Percentiles rank a stretch among this genome's conserved stretches.
Conservation (phyloP, 2,888 invertebrate species). For the Pardosa pseudoannulata region DNA sequence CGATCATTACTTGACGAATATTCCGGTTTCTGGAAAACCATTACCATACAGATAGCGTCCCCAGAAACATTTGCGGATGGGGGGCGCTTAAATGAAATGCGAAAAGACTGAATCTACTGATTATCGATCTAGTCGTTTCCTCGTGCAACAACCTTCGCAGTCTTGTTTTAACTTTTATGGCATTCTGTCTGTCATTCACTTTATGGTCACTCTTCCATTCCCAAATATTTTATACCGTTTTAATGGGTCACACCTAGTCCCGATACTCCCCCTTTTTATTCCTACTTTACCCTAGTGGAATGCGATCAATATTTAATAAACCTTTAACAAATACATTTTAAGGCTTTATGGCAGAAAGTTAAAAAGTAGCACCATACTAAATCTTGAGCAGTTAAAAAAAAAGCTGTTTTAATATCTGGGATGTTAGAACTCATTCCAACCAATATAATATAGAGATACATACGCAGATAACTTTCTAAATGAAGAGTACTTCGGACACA, state of each 20-base stretch:
- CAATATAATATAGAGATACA: conserved; percentile 23
- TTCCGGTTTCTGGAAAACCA: conserved; percentile 47
- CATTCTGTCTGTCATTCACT: conserved; percentile 54
- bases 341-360: background rate
- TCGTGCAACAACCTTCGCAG: conserved; percentile 49
- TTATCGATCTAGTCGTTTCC: conserved; percentile 53
- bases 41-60: conserved; percentile 61
- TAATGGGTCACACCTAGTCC: conserved; percentile 49
- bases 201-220: conserved; percentile 64
- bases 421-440: background rate
- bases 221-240: conserved; percentile 62
- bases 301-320: conserved; percentile 57
- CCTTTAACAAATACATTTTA: conserved; percentile 24
- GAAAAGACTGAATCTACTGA: conserved; percentile 41
- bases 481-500: background rate
- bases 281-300: background rate
- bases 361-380: background rate
- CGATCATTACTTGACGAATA: conserved; percentile 71
- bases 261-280: conserved; percentile 21
- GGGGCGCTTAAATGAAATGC: conserved; percentile 20
- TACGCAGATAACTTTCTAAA: conserved; percentile 7
- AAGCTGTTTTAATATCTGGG: conserved; percentile 20
- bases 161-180: conserved; percentile 68
- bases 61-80: conserved; percentile 40
- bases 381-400: background rate